phyloP scores from a whole-genome alignment of 1,140 invertebrate genomes.

The Pantala flavescens region DNA sequence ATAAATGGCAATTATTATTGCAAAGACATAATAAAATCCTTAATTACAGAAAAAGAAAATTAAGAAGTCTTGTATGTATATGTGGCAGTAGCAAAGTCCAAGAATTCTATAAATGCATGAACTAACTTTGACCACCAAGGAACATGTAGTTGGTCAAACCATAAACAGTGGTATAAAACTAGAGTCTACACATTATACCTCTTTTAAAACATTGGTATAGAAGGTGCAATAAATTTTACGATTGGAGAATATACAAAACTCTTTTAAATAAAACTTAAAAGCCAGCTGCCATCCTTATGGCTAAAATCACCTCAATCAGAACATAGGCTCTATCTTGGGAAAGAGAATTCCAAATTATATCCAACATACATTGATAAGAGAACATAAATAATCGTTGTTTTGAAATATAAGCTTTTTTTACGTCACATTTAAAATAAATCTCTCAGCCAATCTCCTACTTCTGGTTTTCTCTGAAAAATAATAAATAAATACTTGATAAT shows the following conservation, averaged over 20 bases:
- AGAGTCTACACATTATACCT: background rate
- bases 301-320: too few relatives aligned
- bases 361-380: too few relatives aligned
- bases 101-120: conserved; percentile 7
- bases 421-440: too few relatives aligned
- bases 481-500: background rate
- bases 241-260: background rate
- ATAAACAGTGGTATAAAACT: conserved; percentile 3
- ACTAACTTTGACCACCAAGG: conserved; percentile 4
- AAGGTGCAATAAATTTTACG: background rate
- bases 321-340: too few relatives aligned
- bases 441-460: too few relatives aligned
- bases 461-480: background rate
- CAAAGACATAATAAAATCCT: background rate
- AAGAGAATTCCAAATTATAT: too few relatives aligned
- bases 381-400: too few relatives aligned
- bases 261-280: background rate
- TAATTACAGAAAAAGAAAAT: background rate
- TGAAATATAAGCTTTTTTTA: too few relatives aligned
- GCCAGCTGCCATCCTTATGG: too few relatives aligned
- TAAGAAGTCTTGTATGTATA: background rate
- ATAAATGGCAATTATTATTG: background rate
- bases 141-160: conserved; percentile 1
- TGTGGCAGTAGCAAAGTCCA: conserved; percentile 4
- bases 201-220: background rate